phyloP scores from a whole-genome alignment of 2,113 vertebrate species.

The Gorsachius goisagi region DNA sequence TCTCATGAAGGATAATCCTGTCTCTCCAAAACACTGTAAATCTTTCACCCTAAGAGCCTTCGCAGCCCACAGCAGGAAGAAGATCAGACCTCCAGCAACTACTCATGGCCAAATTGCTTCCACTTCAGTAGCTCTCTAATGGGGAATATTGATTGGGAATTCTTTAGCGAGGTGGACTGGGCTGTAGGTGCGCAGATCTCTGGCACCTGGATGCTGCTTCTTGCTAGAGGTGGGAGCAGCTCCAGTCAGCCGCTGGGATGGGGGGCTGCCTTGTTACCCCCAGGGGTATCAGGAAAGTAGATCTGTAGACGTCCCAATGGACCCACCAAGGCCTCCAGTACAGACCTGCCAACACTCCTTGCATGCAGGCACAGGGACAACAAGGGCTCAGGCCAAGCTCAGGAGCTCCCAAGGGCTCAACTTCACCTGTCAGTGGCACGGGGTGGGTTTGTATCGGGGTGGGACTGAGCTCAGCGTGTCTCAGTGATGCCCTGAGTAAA shows the following conservation, averaged over 20 bases:
- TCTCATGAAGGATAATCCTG: conserved; percentile 4
- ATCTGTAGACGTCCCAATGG: neutral
- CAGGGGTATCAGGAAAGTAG: rapidly evolving
- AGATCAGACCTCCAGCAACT: neutral
- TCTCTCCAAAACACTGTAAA: neutral
- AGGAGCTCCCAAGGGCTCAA: neutral
- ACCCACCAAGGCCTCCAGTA: neutral
- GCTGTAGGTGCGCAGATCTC: neutral
- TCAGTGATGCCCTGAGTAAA: neutral
- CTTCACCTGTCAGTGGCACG: neutral
- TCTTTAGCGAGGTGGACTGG: neutral
- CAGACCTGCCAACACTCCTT: neutral
- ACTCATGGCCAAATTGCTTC: neutral
- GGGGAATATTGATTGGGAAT: neutral
- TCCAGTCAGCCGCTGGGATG: neutral
- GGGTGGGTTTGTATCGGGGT: rapidly evolving
- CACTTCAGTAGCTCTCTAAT: neutral
- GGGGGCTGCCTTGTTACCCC: neutral
- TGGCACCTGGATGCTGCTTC: neutral
- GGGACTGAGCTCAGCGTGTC: neutral
- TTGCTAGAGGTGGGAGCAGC: neutral
- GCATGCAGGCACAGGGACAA: neutral
- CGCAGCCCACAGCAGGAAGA: neutral
- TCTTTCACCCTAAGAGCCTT: neutral
- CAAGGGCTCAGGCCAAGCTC: neutral